These are phyloP conservation scores for Salvelinus sp. DNA, from an alignment of 2,113 vertebrate species.

Conservation along the genomic window DNA sequence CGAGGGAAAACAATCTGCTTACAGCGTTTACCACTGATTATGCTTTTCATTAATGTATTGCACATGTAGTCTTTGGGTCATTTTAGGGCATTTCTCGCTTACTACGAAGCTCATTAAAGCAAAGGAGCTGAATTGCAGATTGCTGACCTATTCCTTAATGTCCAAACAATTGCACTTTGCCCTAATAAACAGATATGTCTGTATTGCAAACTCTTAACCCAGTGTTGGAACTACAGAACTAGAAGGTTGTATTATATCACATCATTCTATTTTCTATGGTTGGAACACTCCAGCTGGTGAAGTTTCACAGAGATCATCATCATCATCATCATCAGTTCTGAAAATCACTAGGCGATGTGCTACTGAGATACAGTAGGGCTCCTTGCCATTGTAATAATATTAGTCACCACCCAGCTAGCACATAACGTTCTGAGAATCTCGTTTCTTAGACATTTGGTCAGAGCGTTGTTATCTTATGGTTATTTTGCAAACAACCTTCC, in stretches of 20 bases:
- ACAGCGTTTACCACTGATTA: background rate
- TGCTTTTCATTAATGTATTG: background rate
- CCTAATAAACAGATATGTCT: background rate
- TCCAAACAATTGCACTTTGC: background rate
- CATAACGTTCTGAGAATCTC: no score
- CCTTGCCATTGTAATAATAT: no score
- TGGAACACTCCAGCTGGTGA: background rate
- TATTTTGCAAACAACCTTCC: no score
- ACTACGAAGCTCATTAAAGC: background rate
- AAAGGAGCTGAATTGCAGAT: constrained; percentile 3
- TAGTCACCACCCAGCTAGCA: no score
- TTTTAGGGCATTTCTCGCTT: background rate
- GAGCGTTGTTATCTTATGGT: no score
- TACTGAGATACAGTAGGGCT: background rate
- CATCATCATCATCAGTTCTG: background rate
- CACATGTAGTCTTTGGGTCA: background rate
- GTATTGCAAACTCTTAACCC: background rate
- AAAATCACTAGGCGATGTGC: background rate
- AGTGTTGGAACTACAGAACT: background rate
- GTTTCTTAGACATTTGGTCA: no score
- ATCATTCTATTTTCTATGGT: no score
- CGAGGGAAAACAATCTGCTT: no score
- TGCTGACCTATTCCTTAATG: constrained; percentile 8
- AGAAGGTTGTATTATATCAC: no score
- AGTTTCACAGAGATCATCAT: background rate